A percentile compares a stretch with the other conserved stretches of the same genome.
These are phyloP conservation scores for Agapornis canus DNA, from an alignment of 2,797 vertebrate species.

Conservation along the genomic window DNA sequence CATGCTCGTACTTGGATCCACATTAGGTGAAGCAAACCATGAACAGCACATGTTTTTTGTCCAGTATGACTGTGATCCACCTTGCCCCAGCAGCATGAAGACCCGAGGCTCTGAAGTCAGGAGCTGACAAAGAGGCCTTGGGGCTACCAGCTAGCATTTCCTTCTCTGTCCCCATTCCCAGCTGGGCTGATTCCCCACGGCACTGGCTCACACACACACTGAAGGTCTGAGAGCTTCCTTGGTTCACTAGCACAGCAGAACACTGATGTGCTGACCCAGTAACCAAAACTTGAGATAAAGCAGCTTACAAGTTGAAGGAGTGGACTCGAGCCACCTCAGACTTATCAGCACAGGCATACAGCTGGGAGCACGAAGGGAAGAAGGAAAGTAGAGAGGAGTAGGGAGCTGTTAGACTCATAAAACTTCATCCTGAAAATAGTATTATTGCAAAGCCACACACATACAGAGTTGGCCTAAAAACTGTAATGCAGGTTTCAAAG, in stretches of 20 bases:
- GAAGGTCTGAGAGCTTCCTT: not conserved
- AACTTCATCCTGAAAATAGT: not conserved
- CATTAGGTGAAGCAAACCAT: not conserved
- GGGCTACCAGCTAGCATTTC: not conserved
- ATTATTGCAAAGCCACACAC: not conserved
- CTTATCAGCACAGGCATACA: not conserved
- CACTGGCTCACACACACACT: not conserved
- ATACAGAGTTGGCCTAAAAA: not conserved
- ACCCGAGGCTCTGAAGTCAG: not conserved
- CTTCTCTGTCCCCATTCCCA: not conserved
- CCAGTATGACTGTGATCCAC: not conserved
- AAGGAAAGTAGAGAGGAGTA: not conserved
- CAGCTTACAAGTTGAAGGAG: not conserved
- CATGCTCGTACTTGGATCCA: not conserved
- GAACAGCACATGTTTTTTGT: not conserved
- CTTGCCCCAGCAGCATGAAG: not conserved
- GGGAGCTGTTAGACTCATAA: not conserved
- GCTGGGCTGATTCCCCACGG: not conserved
- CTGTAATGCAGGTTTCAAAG: not conserved
- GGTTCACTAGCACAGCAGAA: not conserved
- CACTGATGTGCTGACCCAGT: not conserved
- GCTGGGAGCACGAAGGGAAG: constrained; percentile 8
- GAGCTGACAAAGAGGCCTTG: not conserved
- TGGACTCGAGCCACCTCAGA: not conserved
- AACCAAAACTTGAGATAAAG: not conserved